These are phyloP conservation scores for Brachyrhaphis roseni DNA, from an alignment of 2,797 vertebrate species.

Conservation along the genomic window DNA sequence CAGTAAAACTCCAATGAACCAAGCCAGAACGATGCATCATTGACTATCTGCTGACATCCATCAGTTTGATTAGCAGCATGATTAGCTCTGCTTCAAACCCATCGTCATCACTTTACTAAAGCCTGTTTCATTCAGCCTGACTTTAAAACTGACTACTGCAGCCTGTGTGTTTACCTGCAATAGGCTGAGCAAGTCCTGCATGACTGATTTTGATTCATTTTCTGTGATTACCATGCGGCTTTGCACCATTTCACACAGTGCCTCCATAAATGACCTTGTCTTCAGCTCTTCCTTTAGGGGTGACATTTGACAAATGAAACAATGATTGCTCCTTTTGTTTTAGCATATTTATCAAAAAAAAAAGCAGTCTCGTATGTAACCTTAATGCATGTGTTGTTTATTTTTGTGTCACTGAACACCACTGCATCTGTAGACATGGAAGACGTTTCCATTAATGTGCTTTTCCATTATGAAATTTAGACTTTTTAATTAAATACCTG, in stretches of 20 bases:
- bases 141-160: slow-evolving; percentile 39
- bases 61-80: slow-evolving; percentile 5
- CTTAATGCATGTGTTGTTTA: not conserved
- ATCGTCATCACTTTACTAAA: slow-evolving; percentile 41
- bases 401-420: too few species aligned
- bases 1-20: not conserved
- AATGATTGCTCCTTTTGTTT: slow-evolving; percentile 25
- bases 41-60: not conserved
- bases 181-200: slow-evolving; percentile 47
- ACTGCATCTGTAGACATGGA: not conserved
- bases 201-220: slow-evolving; percentile 63
- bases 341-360: slow-evolving; percentile 22
- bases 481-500: slow-evolving; percentile 13
- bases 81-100: slow-evolving; percentile 25
- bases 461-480: not conserved
- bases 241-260: slow-evolving; percentile 66
- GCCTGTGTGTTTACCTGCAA: slow-evolving; percentile 52
- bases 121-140: slow-evolving; percentile 32
- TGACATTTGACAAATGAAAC: slow-evolving; percentile 58
- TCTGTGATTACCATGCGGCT: slow-evolving; percentile 53
- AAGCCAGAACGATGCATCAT: not conserved
- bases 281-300: slow-evolving; percentile 42
- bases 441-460: not conserved
- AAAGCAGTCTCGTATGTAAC: not conserved
- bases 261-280: slow-evolving; percentile 57